These are phyloP conservation scores for Tipula unca DNA, from an alignment of 2,888 invertebrate genomes.

Conservation along the genomic window DNA sequence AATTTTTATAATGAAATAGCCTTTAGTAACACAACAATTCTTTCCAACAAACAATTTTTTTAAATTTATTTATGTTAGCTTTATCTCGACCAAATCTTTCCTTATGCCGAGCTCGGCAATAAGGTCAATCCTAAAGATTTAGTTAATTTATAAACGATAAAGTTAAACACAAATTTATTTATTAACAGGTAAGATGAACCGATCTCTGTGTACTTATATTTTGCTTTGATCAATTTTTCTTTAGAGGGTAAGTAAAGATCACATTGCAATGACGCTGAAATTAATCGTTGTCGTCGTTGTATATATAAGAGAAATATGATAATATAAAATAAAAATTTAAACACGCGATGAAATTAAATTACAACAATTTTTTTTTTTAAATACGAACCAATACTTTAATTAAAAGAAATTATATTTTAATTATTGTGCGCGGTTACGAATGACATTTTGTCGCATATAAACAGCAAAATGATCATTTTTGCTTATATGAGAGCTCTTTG, in stretches of 20 bases:
- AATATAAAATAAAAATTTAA: background rate
- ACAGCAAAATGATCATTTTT: background rate
- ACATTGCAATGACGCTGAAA: background rate
- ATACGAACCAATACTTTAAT: background rate
- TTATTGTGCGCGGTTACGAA: background rate
- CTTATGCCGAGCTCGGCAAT: too few species aligned
- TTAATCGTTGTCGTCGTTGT: background rate
- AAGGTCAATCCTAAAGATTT: too few species aligned
- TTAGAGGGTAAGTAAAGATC: background rate
- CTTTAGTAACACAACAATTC: too few species aligned
- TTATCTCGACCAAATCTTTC: too few species aligned
- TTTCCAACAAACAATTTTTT: too few species aligned
- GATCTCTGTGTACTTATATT: background rate
- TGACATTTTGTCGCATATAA: background rate
- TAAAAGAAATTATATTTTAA: background rate
- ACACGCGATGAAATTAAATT: constrained; percentile 4
- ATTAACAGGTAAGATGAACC: background rate
- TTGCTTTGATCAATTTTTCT: background rate
- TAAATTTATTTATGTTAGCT: too few species aligned
- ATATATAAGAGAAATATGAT: background rate
- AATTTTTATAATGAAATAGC: too few species aligned
- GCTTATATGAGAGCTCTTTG: background rate
- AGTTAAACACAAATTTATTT: background rate
- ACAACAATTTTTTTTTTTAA: background rate
- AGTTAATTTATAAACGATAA: background rate